These are phyloP conservation scores for Drosophila lacertosa DNA, from an alignment of 1,140 invertebrate genomes.

Conservation along the genomic window DNA sequence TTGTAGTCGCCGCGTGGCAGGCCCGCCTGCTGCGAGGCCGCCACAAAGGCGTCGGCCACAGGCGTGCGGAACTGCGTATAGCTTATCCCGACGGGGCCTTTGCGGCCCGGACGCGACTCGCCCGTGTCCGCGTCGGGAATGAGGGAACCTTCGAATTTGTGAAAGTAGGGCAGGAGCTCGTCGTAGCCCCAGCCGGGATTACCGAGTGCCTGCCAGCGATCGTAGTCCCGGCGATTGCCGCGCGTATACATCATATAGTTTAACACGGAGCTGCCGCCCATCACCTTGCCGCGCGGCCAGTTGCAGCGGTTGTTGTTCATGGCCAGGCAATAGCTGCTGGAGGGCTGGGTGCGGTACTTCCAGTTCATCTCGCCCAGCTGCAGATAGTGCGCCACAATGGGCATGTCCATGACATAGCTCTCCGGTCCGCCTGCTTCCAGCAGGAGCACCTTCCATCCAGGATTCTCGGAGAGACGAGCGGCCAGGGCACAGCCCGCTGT, in stretches of 20 bases:
- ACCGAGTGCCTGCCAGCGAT: conserved; percentile 91
- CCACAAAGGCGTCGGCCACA: conserved; percentile 88
- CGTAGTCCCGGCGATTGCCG: conserved; percentile 90
- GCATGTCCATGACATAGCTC: conserved; percentile 88
- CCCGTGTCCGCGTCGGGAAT: conserved; percentile 85
- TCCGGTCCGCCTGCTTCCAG: conserved; percentile 88
- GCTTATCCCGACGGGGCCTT: conserved; percentile 85
- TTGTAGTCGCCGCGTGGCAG: conserved; percentile 90
- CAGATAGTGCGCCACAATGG: conserved; percentile 87
- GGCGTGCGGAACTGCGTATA: conserved; percentile 86
- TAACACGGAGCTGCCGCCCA: conserved; percentile 93
- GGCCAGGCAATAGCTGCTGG: conserved; percentile 82
- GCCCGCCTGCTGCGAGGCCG: conserved; percentile 87
- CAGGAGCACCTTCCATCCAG: conserved; percentile 87
- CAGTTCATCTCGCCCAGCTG: conserved; percentile 88
- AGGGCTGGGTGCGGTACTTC: conserved; percentile 88
- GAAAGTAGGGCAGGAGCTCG: conserved; percentile 91
- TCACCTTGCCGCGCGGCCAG: conserved; percentile 90
- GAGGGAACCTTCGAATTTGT: conserved; percentile 89
- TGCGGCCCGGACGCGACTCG: conserved; percentile 85
- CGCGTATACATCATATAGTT: conserved; percentile 97
- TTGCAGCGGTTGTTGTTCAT: conserved; percentile 87
- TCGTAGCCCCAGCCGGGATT: conserved; percentile 93
- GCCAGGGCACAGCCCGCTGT: conserved; percentile 90
- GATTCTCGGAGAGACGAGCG: conserved; percentile 87